Percentiles rank a stretch among this genome's conserved stretches.
phyloP scores from a whole-genome alignment of 1,140 invertebrate species.

The Cyclargus thomasi region DNA sequence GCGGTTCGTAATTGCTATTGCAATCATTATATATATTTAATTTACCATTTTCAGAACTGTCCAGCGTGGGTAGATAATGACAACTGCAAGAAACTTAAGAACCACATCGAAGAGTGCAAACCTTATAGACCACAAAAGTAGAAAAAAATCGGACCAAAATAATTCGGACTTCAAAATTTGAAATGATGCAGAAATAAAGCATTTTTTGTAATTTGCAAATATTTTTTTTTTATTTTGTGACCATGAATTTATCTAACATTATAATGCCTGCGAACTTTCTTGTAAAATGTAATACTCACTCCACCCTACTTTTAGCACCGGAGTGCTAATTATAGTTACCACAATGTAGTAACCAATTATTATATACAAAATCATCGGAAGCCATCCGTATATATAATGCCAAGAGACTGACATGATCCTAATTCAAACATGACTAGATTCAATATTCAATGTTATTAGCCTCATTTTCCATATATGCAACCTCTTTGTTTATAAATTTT shows the following conservation, averaged over 20 bases:
- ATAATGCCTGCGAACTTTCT: too few relatives aligned
- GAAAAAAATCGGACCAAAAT: neutral
- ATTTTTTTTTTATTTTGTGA: neutral
- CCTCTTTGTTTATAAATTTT: neutral
- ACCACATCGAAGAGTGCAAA: constrained; percentile 44
- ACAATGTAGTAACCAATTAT: too few relatives aligned
- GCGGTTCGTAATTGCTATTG: too few relatives aligned
- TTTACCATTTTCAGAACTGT: constrained; percentile 45
- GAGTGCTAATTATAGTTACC: too few relatives aligned
- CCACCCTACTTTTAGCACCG: too few relatives aligned
- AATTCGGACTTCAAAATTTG: neutral
- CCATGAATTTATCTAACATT: too few relatives aligned
- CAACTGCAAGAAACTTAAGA: constrained; percentile 40
- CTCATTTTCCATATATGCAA: neutral
- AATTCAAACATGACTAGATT: neutral
- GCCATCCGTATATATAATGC: too few relatives aligned
- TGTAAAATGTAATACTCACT: too few relatives aligned
- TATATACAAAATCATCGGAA: too few relatives aligned
- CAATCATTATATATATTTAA: too few relatives aligned
- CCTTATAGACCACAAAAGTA: neutral
- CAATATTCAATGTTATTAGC: neutral
- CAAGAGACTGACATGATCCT: too few relatives aligned
- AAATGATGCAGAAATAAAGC: neutral
- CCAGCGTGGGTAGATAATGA: constrained; percentile 44
- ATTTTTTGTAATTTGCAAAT: neutral